Conservation (phyloP, 2,113 vertebrate genomes). For the Amia ocellicauda region DNA sequence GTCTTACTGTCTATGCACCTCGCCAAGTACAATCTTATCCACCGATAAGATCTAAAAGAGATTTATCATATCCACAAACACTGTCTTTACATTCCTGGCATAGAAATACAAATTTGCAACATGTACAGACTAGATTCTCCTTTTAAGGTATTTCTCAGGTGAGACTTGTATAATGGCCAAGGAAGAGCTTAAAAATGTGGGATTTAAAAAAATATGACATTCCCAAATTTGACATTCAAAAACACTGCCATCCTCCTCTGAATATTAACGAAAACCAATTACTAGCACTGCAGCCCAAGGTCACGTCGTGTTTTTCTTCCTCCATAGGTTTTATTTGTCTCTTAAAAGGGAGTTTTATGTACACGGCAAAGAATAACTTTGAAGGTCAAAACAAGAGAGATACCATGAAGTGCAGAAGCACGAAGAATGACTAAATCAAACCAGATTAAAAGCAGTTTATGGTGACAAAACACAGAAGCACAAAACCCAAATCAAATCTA, state of each 20-base stretch:
- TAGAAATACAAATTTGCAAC: too few relatives aligned
- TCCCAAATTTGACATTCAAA: background rate
- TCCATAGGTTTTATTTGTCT: constrained; percentile 1
- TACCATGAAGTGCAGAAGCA: background rate
- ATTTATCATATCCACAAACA: too few relatives aligned
- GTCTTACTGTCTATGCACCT: too few relatives aligned
- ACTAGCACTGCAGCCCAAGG: background rate
- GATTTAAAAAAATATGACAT: background rate
- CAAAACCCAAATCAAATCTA: too few relatives aligned
- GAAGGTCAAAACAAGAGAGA: background rate
- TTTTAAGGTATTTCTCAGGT: too few relatives aligned
- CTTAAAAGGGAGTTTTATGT: background rate
- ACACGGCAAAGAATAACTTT: background rate
- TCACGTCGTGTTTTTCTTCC: too few relatives aligned
- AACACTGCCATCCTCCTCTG: background rate
- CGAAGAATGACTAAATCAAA: background rate
- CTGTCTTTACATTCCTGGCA: too few relatives aligned
- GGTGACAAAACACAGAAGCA: background rate
- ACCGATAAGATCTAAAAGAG: too few relatives aligned
- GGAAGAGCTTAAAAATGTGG: too few relatives aligned
- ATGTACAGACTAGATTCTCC: too few relatives aligned
- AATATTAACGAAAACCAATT: constrained; percentile 7
- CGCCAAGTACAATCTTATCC: too few relatives aligned
- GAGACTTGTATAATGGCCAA: too few relatives aligned
- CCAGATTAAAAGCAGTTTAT: background rate